These are phyloP conservation scores for Mycetomoellerius zeteki DNA, from an alignment of 1,140 invertebrate genomes.

Conservation along the genomic window DNA sequence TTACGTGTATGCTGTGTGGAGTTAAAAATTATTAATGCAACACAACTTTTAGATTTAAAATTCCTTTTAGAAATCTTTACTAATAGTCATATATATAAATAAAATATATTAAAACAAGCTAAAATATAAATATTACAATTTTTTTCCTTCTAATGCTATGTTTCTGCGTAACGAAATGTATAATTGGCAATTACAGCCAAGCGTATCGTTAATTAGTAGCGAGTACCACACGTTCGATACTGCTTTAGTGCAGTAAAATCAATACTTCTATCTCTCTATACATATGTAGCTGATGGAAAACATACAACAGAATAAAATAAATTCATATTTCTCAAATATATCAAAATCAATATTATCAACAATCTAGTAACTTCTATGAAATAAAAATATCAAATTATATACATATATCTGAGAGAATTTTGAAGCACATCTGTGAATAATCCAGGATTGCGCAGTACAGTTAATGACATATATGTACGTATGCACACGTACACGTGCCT, in stretches of 20 bases:
- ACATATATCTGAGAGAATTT: neutral
- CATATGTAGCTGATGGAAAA: neutral
- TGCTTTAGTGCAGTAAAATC: neutral
- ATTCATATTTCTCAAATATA: neutral
- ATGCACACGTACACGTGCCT: neutral
- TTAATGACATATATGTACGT: neutral
- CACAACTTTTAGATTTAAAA: neutral
- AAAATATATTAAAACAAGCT: neutral
- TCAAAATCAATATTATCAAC: neutral
- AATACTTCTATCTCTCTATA: constrained; percentile 21
- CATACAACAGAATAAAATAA: neutral
- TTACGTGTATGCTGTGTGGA: neutral
- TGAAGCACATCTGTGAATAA: neutral
- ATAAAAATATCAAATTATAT: neutral
- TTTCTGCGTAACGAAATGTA: neutral
- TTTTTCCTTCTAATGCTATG: neutral
- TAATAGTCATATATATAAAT: neutral
- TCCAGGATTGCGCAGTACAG: neutral
- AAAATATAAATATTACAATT: neutral
- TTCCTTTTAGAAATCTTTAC: constrained; percentile 5
- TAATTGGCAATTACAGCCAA: constrained; percentile 36
- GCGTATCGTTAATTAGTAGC: constrained; percentile 16
- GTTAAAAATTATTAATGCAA: neutral
- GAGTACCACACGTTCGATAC: neutral
- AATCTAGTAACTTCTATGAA: neutral